Conservation (phyloP, 1,140 invertebrate species). For the Planococcus citri region DNA sequence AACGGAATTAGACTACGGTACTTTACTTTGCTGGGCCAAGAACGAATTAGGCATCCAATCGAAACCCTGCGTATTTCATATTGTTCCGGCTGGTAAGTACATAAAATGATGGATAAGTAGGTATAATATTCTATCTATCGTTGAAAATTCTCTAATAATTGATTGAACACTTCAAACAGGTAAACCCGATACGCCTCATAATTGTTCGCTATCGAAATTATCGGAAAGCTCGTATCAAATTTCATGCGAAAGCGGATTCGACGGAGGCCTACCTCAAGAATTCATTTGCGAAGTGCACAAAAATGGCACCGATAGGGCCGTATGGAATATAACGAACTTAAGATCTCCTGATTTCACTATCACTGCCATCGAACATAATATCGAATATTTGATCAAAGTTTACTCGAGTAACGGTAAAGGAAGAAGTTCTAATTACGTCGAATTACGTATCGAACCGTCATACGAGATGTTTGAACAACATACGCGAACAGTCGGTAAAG, state of each 20-base stretch:
- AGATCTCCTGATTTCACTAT: constrained; percentile 43
- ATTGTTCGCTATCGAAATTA: constrained; percentile 65
- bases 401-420: constrained; percentile 78
- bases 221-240: constrained; percentile 62
- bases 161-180: constrained; percentile 34
- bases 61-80: constrained; percentile 42
- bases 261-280: constrained; percentile 58
- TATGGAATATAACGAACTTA: constrained; percentile 33
- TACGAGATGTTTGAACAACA: constrained; percentile 13
- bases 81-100: constrained; percentile 40
- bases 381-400: constrained; percentile 51
- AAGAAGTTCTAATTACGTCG: constrained; percentile 38
- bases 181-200: constrained; percentile 63
- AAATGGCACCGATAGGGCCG: background rate
- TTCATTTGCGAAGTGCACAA: constrained; percentile 52
- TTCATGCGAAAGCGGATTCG: constrained; percentile 64
- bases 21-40: constrained; percentile 41
- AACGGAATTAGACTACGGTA: constrained; percentile 42
- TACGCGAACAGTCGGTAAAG: background rate
- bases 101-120: background rate
- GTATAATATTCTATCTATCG: too few species aligned
- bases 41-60: constrained; percentile 41
- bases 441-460: constrained; percentile 22
- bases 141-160: too few species aligned
- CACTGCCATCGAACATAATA: constrained; percentile 51